These are phyloP conservation scores for Corythucha ciliata DNA, from an alignment of 2,888 invertebrate species.

Conservation along the genomic window DNA sequence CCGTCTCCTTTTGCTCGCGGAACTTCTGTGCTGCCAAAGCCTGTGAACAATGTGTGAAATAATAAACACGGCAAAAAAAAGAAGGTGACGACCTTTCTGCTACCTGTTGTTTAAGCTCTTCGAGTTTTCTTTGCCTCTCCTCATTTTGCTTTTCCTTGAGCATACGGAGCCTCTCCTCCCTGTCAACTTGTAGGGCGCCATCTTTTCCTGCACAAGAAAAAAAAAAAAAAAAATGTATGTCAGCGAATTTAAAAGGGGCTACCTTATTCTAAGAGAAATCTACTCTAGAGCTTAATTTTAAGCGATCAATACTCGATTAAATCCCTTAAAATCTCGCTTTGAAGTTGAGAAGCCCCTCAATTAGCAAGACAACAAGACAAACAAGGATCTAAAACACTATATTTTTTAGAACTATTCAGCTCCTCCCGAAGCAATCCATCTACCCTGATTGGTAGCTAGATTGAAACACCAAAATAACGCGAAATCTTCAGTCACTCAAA, in stretches of 20 bases:
- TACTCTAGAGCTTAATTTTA: too few relatives aligned
- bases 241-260: too few relatives aligned
- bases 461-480: too few relatives aligned
- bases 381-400: neutral
- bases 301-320: too few relatives aligned
- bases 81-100: conserved; percentile 8
- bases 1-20: conserved; percentile 80
- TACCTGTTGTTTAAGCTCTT: conserved; percentile 73
- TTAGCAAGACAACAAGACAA: neutral
- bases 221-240: neutral
- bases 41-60: conserved; percentile 32
- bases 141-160: conserved; percentile 82
- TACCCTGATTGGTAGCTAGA: too few relatives aligned
- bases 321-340: too few relatives aligned
- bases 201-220: conserved; percentile 29
- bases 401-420: too few relatives aligned
- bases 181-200: conserved; percentile 32
- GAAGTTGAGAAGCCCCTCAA: neutral
- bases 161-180: conserved; percentile 59
- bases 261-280: too few relatives aligned
- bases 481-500: too few relatives aligned
- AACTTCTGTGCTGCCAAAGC: conserved; percentile 81
- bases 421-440: too few relatives aligned
- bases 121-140: conserved; percentile 77
- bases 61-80: neutral